These are phyloP conservation scores for Drosophila sproati DNA, from an alignment of 1,140 invertebrate species.

Conservation along the genomic window DNA sequence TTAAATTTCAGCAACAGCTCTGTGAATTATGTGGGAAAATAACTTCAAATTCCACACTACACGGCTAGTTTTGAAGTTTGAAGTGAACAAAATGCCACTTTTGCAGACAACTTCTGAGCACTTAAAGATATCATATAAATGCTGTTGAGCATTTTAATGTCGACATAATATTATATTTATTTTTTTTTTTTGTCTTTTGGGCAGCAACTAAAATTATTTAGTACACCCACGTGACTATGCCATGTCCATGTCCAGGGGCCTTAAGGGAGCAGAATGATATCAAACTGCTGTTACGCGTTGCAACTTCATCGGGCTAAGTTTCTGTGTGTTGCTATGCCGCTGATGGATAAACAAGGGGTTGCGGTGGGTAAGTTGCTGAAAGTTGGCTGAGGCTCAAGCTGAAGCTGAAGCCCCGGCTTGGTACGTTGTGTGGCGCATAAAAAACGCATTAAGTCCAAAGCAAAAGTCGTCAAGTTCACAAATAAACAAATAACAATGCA, in stretches of 20 bases:
- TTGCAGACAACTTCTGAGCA: neutral
- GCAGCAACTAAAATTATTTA: neutral
- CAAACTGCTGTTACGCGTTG: neutral
- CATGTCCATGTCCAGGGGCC: neutral
- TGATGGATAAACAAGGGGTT: neutral
- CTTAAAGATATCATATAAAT: neutral
- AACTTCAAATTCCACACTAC: neutral
- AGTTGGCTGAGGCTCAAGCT: neutral
- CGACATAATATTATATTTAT: neutral
- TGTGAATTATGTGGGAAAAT: neutral
- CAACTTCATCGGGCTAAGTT: slow-evolving; percentile 12
- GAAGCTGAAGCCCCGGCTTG: neutral
- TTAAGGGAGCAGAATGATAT: too few species aligned
- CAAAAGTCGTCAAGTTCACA: slow-evolving; percentile 28
- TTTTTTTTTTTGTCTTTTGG: neutral
- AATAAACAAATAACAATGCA: slow-evolving; percentile 15
- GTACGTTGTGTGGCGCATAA: slow-evolving; percentile 43
- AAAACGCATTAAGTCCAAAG: slow-evolving; percentile 65
- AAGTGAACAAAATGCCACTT: neutral
- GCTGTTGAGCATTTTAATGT: neutral
- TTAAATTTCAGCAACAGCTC: too few species aligned
- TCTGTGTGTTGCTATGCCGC: neutral
- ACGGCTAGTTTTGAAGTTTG: neutral
- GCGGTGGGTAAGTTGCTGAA: neutral
- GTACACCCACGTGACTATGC: neutral